Conservation (phyloP, 2,888 invertebrate species). For the Pachydiplax longipennis region DNA sequence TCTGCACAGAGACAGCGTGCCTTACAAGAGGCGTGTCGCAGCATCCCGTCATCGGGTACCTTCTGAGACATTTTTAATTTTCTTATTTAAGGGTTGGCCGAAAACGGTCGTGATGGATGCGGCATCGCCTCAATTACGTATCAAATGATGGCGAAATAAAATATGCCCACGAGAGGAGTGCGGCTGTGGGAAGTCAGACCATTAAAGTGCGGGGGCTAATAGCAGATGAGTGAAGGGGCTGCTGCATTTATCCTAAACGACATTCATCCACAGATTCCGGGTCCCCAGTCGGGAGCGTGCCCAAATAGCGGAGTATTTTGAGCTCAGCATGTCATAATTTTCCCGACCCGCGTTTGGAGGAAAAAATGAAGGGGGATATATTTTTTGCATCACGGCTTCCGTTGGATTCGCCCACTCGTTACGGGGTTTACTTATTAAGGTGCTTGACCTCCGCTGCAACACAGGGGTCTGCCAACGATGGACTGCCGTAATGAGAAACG, state of each 20-base stretch:
- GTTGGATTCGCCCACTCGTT: background rate
- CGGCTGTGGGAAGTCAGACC: background rate
- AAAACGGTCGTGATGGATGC: background rate
- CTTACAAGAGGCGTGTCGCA: background rate
- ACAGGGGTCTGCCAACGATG: background rate
- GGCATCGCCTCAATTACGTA: background rate
- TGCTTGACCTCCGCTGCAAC: background rate
- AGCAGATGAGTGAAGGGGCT: background rate
- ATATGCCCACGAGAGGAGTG: background rate
- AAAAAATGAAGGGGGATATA: background rate
- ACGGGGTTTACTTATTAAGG: background rate
- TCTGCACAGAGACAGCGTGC: background rate
- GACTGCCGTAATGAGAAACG: background rate
- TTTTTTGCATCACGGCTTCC: background rate
- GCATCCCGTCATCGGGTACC: background rate
- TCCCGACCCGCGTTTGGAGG: background rate
- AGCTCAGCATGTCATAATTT: background rate
- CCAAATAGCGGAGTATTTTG: background rate
- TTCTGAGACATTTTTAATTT: background rate
- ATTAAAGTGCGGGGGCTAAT: constrained; percentile 1
- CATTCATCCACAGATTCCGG: background rate
- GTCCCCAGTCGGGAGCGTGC: background rate
- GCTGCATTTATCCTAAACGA: background rate
- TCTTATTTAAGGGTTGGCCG: background rate
- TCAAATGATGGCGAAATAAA: background rate